These are phyloP conservation scores for Caenorhabditis remanei DNA, from an alignment of 1,140 invertebrate species.

Conservation along the genomic window DNA sequence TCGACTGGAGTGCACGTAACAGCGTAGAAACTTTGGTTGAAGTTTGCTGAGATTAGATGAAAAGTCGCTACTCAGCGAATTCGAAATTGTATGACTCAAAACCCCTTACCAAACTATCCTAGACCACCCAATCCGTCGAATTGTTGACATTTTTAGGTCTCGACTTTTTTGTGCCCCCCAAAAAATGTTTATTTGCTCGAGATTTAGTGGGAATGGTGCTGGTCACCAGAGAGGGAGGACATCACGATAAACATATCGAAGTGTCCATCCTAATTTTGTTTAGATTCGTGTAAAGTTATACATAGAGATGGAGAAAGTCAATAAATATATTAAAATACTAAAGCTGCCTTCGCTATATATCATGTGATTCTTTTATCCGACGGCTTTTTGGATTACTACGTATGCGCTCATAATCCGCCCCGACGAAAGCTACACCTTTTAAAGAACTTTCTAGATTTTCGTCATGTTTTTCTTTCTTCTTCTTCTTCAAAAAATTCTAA, in stretches of 20 bases:
- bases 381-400: too few relatives aligned
- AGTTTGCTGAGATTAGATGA: too few relatives aligned
- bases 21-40: too few relatives aligned
- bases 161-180: background rate
- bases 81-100: too few relatives aligned
- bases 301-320: background rate
- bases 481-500: too few relatives aligned
- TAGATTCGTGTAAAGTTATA: too few relatives aligned
- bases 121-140: background rate
- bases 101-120: background rate
- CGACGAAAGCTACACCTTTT: background rate
- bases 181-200: constrained; percentile 4
- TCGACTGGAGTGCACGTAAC: too few relatives aligned
- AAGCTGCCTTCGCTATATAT: background rate
- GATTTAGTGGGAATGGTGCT: background rate
- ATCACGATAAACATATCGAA: too few relatives aligned
- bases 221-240: background rate
- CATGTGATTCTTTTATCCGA: background rate
- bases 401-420: too few relatives aligned
- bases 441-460: background rate
- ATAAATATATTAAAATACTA: background rate
- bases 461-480: constrained; percentile 7
- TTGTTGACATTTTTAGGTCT: constrained; percentile 8
- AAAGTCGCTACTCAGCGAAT: too few relatives aligned
- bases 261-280: too few relatives aligned